A percentile compares a stretch with the other conserved stretches of the same genome.
Evolutionary conservation across 2,888 invertebrate species (phyloP).

Genomic region (Xestobium rufovillosum): DNA sequence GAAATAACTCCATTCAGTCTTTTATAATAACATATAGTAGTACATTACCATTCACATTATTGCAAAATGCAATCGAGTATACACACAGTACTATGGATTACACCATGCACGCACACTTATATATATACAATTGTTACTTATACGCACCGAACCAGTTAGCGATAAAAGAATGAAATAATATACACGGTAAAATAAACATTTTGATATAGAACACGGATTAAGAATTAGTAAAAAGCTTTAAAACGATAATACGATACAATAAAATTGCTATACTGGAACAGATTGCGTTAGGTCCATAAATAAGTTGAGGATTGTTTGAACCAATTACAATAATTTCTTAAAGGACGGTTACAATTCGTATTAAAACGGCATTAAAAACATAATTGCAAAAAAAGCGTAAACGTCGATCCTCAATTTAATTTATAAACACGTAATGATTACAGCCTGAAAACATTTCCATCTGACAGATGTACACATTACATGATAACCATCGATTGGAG

Average conservation of each 20-base stretch:
- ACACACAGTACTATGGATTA: conserved; percentile 45
- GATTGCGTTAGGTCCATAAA: conserved; percentile 14
- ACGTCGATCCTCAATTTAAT: conserved; percentile 32
- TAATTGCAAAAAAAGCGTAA: too few species aligned
- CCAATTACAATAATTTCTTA: conserved; percentile 25
- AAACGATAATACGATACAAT: too few species aligned
- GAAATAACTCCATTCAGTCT: conserved; percentile 47
- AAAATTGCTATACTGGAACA: conserved; percentile 9
- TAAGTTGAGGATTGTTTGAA: conserved; percentile 29
- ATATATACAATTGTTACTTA: conserved; percentile 37
- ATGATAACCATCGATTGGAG: conserved; percentile 25
- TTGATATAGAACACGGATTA: conserved; percentile 14
- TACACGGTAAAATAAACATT: conserved; percentile 25
- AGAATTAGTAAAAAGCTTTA: too few species aligned
- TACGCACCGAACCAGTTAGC: conserved; percentile 37
- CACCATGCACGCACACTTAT: conserved; percentile 43
- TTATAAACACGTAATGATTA: conserved; percentile 29
- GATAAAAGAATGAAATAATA: conserved; percentile 28
- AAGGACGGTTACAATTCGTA: conserved; percentile 43
- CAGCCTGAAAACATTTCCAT: conserved; percentile 33
- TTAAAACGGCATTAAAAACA: too few species aligned
- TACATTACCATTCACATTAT: conserved; percentile 46
- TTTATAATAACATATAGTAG: conserved; percentile 47
- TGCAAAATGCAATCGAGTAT: conserved; percentile 45
- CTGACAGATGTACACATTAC: conserved; percentile 25